Base-by-base conservation (phyloP, 2,888 invertebrate species). In the Hanleya hanleyi region DNA sequence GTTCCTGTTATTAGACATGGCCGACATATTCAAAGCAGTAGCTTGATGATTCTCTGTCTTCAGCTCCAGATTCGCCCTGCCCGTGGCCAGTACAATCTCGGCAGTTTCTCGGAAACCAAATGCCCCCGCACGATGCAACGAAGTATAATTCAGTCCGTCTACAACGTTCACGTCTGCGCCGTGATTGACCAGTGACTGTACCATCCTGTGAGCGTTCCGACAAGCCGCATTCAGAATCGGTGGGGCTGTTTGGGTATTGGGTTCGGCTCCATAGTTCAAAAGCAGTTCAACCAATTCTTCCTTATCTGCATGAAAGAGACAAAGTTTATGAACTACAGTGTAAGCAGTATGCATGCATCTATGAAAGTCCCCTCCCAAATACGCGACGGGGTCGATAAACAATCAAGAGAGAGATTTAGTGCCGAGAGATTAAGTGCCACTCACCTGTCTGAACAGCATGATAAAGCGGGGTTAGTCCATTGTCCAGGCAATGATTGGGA, bases 41-140 rank as follows among this genome's bases (percentile, higher is more conserved):
- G 74, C 77, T 32, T 33, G 47, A 62, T 77, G 72, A 36, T 22
- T 22, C 35, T 18, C 2, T 4, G 78, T 78, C n/a, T 26, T 67
- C 15, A 26, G n/a, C 33, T 76, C 74, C 18, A 50, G 65, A 3
- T 22, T 22, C 12, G 70, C 74, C 9, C 70, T 65, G 37, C 6
- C 26, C 3, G 37, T 15, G 26, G 22, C 57, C 41, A 78, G 50
- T 36, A 78, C 61, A 22, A 62, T 29, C 15, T 70, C 29, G 33
- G 61, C 38, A 6, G 76, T 67, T 9, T 71, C 65, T 22, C 49
- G 7, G 32, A 70, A 70, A 9, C 73, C 74, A 12, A 74, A 70
- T 72, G 72, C 77, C 1, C 75, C 73, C 5, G 78, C 78, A 7
- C 49, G 47, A 65, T 78, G 78, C 2, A 78, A 41, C 1, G 78